Base-by-base conservation (phyloP, 2,888 invertebrate genomes). In the Stenotaenia linearis region DNA sequence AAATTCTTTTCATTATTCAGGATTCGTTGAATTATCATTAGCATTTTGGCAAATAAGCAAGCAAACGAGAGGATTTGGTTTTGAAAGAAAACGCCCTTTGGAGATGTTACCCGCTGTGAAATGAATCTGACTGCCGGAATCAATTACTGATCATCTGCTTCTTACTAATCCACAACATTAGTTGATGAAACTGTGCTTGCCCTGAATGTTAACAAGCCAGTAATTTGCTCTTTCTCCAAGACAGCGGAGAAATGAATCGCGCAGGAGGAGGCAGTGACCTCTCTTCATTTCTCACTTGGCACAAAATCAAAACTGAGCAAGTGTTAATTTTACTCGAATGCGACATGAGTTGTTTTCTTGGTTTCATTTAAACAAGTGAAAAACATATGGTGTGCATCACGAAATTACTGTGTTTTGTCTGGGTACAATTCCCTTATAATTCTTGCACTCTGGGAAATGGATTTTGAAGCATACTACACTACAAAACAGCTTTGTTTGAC, bases 131-230 rank as follows among this genome's bases (percentile, higher is more conserved):
- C 21, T 61, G 61, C 25, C 23, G 61, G 61, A 61, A 61, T 61
- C 61, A 61, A 61, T 61, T 61, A 61, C 61, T 61, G 61, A 61
- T 61, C 61, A 61, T 61, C 61, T 61, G 61, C 61, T 61, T 61
- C 23, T 61, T 61, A 7, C 61, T 61, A 61, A 61, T 61, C 61
- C 61, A 61, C 61, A 61, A 61, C 61, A 61, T 61, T 61, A 61
- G 61, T 61, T 25, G 61, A 61, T 61, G 61, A 61, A 61, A 61
- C 61, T 61, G 25, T 9, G 61, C 61, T 61, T 61, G 25, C 61
- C 61, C 61, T 61, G 61, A 61, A 61, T 61, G 61, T 28, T 61
- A 61, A 61, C 61, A 25, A 61, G 61, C 61, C 28, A 23, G 23
- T 61, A 61, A 61, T 61, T 61, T 61, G 61, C 61, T 61, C 61